These are phyloP conservation scores for Petrocephalus microphthalmus DNA, from an alignment of 2,113 vertebrate species.

Conservation along the genomic window DNA sequence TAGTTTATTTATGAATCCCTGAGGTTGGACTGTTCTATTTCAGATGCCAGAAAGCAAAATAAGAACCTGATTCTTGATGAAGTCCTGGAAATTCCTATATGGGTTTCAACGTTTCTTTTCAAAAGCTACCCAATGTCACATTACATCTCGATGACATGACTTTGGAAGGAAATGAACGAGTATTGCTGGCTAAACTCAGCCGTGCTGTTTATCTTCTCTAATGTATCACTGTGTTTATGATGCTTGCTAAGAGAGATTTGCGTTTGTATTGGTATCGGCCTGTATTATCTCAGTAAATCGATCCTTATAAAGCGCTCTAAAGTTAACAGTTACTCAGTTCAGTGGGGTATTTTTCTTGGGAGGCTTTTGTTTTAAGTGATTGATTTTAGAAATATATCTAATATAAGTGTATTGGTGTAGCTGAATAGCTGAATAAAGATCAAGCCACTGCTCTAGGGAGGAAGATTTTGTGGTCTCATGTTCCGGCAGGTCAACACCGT, in stretches of 20 bases:
- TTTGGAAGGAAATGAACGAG: neutral
- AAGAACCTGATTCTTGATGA: neutral
- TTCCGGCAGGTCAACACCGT: neutral
- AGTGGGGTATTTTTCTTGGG: neutral
- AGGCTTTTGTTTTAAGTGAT: neutral
- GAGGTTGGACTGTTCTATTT: neutral
- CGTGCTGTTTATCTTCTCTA: neutral
- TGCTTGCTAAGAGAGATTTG: neutral
- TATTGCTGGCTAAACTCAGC: neutral
- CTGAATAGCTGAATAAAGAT: neutral
- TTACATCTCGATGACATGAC: neutral
- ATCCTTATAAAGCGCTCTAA: neutral
- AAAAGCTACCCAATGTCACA: neutral
- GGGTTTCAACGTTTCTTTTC: neutral
- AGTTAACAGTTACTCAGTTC: constrained; percentile 2
- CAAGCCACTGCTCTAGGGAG: neutral
- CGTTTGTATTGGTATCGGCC: constrained; percentile 10
- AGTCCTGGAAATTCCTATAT: neutral
- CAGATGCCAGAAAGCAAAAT: neutral
- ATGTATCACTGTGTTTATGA: neutral
- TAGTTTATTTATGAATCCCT: neutral
- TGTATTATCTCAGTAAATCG: neutral
- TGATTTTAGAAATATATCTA: neutral
- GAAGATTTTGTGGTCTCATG: neutral
- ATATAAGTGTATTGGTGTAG: neutral